Evolutionary conservation across 2,888 invertebrate species (phyloP).

Genomic region (Chymomyza procnemis): DNA sequence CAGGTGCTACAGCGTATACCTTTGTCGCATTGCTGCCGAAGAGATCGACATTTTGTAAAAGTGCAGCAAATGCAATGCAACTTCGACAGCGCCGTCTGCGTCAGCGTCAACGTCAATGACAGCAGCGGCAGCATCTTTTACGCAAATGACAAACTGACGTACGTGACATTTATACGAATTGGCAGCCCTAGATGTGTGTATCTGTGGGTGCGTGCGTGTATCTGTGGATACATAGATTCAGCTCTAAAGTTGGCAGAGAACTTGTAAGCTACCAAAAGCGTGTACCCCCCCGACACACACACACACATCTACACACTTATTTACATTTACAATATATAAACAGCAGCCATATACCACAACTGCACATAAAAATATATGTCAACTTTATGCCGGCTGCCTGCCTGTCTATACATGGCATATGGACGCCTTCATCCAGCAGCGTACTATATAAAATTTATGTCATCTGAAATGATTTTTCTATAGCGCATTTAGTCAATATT

Average conservation of each 20-base stretch:
- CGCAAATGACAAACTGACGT: slow-evolving; percentile 74
- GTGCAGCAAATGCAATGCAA: slow-evolving; percentile 1
- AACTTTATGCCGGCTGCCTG: slow-evolving; percentile 32
- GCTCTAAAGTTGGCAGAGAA: background rate
- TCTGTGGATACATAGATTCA: background rate
- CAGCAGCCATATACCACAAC: slow-evolving; percentile 13
- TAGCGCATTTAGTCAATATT: slow-evolving; percentile 60
- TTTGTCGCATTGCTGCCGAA: no score
- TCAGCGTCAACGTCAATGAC: background rate
- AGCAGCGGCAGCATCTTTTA: slow-evolving; percentile 57
- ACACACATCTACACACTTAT: slow-evolving; percentile 4
- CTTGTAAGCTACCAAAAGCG: background rate
- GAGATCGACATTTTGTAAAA: background rate
- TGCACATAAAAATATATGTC: slow-evolving; percentile 60
- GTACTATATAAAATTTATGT: slow-evolving; percentile 53
- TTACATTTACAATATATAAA: slow-evolving; percentile 13
- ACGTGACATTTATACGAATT: slow-evolving; percentile 78
- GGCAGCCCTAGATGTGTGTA: slow-evolving; percentile 54
- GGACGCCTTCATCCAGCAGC: background rate
- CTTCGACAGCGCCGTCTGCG: background rate
- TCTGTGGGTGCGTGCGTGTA: background rate
- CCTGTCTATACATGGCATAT: background rate
- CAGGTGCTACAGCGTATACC: no score
- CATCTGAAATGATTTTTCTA: slow-evolving; percentile 65
- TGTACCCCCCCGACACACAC: slow-evolving; percentile 14